Conservation (phyloP, 2,113 vertebrate genomes). For the Thalassoma bifasciatum region DNA sequence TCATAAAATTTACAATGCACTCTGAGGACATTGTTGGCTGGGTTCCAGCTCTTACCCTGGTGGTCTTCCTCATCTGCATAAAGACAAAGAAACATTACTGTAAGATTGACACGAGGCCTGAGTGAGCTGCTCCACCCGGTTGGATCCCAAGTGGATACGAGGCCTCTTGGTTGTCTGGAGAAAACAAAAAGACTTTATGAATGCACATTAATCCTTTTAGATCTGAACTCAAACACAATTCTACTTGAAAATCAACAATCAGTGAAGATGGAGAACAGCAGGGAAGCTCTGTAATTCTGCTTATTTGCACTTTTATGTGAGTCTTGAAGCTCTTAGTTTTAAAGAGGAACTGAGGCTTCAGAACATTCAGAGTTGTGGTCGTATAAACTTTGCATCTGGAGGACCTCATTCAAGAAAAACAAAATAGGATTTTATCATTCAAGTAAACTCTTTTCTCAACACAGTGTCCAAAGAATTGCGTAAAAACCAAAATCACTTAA, state of each 20-base stretch:
- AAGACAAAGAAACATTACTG: conserved; percentile 52
- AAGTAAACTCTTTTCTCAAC: conserved; percentile 15
- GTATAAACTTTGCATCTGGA: conserved; percentile 13
- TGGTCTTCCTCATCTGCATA: conserved; percentile 38
- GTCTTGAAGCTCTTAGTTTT: background rate
- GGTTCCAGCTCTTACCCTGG: conserved; percentile 8
- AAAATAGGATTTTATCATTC: background rate
- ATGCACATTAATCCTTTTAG: conserved; percentile 49
- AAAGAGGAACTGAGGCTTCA: background rate
- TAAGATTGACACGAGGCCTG: conserved; percentile 53
- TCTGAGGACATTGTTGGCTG: conserved; percentile 24
- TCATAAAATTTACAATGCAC: background rate
- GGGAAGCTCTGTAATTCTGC: background rate
- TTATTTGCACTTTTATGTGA: conserved; percentile 2
- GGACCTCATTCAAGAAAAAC: conserved; percentile 3
- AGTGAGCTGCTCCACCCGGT: conserved; percentile 35
- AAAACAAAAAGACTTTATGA: conserved; percentile 56
- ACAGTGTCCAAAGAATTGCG: conserved; percentile 21
- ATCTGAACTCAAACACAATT: conserved; percentile 35
- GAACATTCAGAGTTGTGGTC: background rate
- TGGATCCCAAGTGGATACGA: conserved; percentile 40
- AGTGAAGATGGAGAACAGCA: background rate
- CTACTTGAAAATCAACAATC: conserved; percentile 10
- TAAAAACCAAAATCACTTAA: conserved; percentile 8
- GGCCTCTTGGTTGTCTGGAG: conserved; percentile 55